phyloP scores from a whole-genome alignment of 2,888 invertebrate species.

The Oxycera nigricornis region DNA sequence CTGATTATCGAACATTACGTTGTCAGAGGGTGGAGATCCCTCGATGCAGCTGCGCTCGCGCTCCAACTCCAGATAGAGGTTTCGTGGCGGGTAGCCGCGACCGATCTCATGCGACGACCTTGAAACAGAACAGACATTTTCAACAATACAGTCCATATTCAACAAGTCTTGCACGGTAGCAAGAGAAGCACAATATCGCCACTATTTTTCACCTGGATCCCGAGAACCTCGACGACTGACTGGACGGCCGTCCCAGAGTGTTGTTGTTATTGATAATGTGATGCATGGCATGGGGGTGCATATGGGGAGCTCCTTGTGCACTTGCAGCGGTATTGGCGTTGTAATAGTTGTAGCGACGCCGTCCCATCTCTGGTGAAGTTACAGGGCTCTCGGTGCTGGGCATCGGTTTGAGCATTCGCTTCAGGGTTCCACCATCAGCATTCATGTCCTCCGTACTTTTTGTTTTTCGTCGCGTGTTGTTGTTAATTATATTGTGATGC shows the following conservation, averaged over 20 bases:
- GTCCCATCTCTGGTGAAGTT: constrained; percentile 89
- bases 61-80: constrained; percentile 81
- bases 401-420: constrained; percentile 94
- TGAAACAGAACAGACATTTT: constrained; percentile 50
- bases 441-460: constrained; percentile 93
- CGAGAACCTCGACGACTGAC: constrained; percentile 72
- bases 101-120: constrained; percentile 78
- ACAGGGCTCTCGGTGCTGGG: constrained; percentile 88
- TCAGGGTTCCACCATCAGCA: constrained; percentile 75
- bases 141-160: background rate
- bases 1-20: constrained; percentile 93
- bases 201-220: constrained; percentile 65
- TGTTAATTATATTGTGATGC: constrained; percentile 76
- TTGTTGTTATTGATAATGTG: constrained; percentile 68
- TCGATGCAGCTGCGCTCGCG: constrained; percentile 67
- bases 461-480: constrained; percentile 80
- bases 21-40: constrained; percentile 88
- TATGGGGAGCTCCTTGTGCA: constrained; percentile 66
- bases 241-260: constrained; percentile 66
- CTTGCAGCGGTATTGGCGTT: constrained; percentile 62
- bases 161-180: background rate
- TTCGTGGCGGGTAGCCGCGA: constrained; percentile 74
- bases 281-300: constrained; percentile 66
- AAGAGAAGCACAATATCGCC: background rate
- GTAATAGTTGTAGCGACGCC: constrained; percentile 76